Conservation (phyloP, 2,797 vertebrate genomes). For the Epinephelus awoara region DNA sequence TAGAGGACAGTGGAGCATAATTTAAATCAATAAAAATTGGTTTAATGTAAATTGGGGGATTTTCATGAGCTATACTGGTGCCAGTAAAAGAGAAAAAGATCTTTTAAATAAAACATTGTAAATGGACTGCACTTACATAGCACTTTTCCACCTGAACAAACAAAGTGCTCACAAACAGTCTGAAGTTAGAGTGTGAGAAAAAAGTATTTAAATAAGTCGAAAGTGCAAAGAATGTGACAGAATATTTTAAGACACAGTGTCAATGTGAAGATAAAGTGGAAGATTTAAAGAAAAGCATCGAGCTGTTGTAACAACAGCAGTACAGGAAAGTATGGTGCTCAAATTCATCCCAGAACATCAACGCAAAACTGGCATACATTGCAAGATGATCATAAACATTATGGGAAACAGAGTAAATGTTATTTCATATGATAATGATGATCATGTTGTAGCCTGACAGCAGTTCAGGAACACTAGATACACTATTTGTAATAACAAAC, state of each 20-base stretch:
- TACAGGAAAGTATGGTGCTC: background rate
- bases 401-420: background rate
- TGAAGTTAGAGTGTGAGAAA: background rate
- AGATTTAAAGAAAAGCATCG: background rate
- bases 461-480: background rate
- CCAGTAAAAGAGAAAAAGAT: background rate
- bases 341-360: background rate
- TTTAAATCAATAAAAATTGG: background rate
- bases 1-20: background rate
- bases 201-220: background rate
- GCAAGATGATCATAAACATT: background rate
- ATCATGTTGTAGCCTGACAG: background rate
- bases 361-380: background rate
- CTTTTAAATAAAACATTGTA: background rate
- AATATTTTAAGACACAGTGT: background rate
- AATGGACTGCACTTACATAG: background rate
- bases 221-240: background rate
- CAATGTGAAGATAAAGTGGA: background rate
- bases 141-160: background rate
- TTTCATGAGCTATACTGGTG: background rate
- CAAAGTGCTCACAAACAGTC: background rate
- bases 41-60: background rate
- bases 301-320: background rate
- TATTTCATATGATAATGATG: background rate
- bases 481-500: background rate